Base-by-base conservation (phyloP, 2,888 invertebrate species). In the Seira musarum region DNA sequence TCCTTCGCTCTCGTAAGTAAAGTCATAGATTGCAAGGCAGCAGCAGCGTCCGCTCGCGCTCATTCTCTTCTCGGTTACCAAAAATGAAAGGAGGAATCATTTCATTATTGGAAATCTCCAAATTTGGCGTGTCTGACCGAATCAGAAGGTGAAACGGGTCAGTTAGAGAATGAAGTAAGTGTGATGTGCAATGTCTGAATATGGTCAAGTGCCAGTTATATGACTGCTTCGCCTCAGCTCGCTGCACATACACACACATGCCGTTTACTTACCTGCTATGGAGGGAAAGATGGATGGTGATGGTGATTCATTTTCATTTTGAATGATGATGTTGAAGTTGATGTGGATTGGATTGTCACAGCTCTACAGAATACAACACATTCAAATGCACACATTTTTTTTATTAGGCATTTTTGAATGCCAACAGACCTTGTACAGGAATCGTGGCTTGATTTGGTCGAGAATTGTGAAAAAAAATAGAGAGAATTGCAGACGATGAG, bases 61-160 rank as follows among this genome's bases (percentile, higher is more conserved):
- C 46, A 10, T 46, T 15, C 6, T 46, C 46, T 46, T 15, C 46
- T 6, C 46, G 6, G 46, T 46, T 57, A 79, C 79, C 72, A 79
- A 79, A 65, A 67, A 72, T 72, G 72, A 79, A 72, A 78, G 78
- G 78, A 72, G 72, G n/a, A n/a, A n/a, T 57, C 53, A 64, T 49
- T 79, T 79, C 67, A 79, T 72, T 79, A 79, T 79, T 79, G 72
- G 72, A 79, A 79, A 79, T 67, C 60, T 72, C 79, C 79, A 72
- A 79, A 79, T 79, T 79, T 72, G 79, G 79, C 79, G 72, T 72
- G 79, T 72, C 79, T 71, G 79, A 73, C 79, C 79, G 79, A 79
- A 79, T 79, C 67, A 68, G 72, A 78, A 79, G 79, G 79, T 79
- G 79, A 79, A 79, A 79, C 79, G 79, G 79, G 79, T 79, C 79